A percentile compares a stretch with the other conserved stretches of the same genome.
phyloP scores from a whole-genome alignment of 2,888 invertebrate genomes.

The Lacanobia oleracea region DNA sequence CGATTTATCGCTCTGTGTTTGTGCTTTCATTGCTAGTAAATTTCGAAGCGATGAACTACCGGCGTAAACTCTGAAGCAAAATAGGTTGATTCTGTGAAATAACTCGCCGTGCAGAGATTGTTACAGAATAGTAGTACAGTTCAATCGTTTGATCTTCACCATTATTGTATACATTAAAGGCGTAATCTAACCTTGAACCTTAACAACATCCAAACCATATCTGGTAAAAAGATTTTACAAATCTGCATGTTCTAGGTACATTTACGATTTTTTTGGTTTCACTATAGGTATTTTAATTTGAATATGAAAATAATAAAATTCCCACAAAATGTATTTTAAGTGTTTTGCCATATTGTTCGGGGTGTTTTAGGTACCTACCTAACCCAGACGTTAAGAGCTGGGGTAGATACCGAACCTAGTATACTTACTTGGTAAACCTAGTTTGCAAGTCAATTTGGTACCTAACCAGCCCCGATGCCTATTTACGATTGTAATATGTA shows the following conservation, averaged over 20 bases:
- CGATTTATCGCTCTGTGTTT: not conserved
- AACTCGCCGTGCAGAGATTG: too few relatives aligned
- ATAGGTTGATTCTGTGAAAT: too few relatives aligned
- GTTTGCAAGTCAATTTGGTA: conserved; percentile 42
- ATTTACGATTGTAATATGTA: not conserved
- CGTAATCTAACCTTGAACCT: too few relatives aligned
- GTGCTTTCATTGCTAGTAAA: too few relatives aligned
- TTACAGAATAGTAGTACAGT: too few relatives aligned
- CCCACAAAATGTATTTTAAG: not conserved
- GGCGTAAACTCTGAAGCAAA: too few relatives aligned
- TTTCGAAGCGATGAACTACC: not conserved
- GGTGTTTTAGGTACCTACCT: not conserved
- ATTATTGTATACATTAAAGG: too few relatives aligned
- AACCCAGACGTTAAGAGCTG: not conserved
- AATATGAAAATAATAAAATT: conserved; percentile 15
- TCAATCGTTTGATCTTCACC: too few relatives aligned
- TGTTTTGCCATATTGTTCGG: conserved; percentile 7
- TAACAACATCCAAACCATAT: too few relatives aligned
- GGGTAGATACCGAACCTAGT: not conserved
- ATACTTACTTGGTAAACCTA: conserved; percentile 23
- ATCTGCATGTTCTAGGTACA: too few relatives aligned
- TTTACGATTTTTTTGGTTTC: too few relatives aligned
- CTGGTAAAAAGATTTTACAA: too few relatives aligned
- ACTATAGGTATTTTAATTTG: conserved; percentile 19
- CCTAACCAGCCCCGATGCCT: not conserved